Base-by-base conservation (phyloP, 2,797 vertebrate species). In the Iguana delicatissima region DNA sequence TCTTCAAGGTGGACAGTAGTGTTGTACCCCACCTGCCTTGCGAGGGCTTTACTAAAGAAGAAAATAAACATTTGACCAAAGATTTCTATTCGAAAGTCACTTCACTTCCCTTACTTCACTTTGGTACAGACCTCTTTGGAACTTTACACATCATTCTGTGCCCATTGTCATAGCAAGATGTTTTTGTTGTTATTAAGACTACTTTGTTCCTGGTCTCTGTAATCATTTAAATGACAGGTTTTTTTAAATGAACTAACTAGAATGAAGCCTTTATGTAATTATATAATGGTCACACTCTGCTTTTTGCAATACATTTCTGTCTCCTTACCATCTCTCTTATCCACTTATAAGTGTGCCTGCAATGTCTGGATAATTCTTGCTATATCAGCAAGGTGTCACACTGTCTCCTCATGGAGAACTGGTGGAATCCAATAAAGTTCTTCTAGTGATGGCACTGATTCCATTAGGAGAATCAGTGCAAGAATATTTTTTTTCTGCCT, bases 21-120 rank as follows among this genome's bases (percentile, higher is more conserved):
- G 85, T 38, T 14, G 26, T 92, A 85, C 72, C 32, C 2, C 26
- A 22, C 13, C 24, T 80, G 35, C 83, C 64, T 94, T 80, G 42
- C 59, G 80, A 32, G 29, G n/a, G 80, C 90, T 94, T 55, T n/a
- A 84, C 0, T 88, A 83, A 14, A 80, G 52, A 46, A 88, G 22
- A 46, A 0, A 0, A 2, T 22, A 64, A 86, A 69, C 94, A 89
- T 80, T 90, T 50, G 81, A 32, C 77, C 13, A 52, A 46, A 62
- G 32, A 62, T 62, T 10, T 74, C 69, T 62, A 42, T 24, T 24
- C 59, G 26, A 83, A 64, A 16, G 35, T 14, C 7, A 24, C 35
- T 69, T 32, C 12, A 69, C 10, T 69, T 69, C 67, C 32, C 32
- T 69, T 69, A 32, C 32, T 13, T 69, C 12, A 69, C 10, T 32